These are phyloP conservation scores for Gadopsis bispinosus DNA, from an alignment of 2,797 vertebrate species.

Conservation along the genomic window DNA sequence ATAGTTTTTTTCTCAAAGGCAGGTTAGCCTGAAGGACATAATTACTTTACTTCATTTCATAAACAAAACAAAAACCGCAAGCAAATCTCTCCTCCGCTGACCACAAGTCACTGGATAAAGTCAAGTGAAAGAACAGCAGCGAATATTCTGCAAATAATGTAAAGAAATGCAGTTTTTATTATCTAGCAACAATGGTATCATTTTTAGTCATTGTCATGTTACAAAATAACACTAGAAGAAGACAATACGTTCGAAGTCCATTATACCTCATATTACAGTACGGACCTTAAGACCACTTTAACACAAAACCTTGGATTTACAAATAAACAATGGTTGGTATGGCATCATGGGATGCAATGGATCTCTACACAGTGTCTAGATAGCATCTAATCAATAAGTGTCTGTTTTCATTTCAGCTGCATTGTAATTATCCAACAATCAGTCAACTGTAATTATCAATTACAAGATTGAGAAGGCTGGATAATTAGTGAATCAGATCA, in stretches of 20 bases:
- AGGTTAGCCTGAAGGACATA: background rate
- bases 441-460: conserved; percentile 74
- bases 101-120: background rate
- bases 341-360: conserved; percentile 14
- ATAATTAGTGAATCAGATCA: conserved; percentile 70
- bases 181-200: background rate
- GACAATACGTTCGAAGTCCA: background rate
- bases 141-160: background rate
- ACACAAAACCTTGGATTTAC: background rate
- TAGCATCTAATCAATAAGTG: conserved; percentile 71
- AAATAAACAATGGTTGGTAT: background rate
- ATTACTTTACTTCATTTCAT: background rate
- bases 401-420: conserved; percentile 69
- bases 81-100: background rate
- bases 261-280: background rate
- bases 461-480: conserved; percentile 67
- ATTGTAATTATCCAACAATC: conserved; percentile 73
- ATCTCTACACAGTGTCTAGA: conserved; percentile 34
- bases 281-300: background rate
- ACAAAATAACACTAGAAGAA: background rate
- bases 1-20: background rate
- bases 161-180: background rate
- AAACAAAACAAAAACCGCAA: background rate
- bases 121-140: background rate
- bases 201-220: background rate